Conservation (phyloP, 2,113 vertebrate genomes). For the Malurus elegans region DNA sequence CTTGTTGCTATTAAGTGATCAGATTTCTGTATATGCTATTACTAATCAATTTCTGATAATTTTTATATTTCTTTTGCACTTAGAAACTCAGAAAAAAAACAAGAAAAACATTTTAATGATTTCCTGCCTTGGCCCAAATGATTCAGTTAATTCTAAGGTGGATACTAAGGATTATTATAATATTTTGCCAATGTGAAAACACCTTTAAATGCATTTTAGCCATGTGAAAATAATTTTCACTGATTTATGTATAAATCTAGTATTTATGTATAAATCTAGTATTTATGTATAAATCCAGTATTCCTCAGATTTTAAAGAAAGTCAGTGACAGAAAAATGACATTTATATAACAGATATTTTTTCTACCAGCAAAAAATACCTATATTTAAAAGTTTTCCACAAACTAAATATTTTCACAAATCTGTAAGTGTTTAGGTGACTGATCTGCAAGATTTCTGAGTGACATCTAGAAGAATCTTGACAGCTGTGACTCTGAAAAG, state of each 20-base stretch:
- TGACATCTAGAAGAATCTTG: neutral
- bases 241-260: neutral
- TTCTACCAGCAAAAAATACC: neutral
- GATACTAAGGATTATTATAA: neutral
- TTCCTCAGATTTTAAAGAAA: neutral
- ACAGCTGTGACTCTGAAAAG: neutral
- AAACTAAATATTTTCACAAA: neutral
- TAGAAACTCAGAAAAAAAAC: neutral
- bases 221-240: neutral
- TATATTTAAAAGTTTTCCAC: neutral
- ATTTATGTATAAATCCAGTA: neutral
- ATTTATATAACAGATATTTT: neutral
- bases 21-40: neutral
- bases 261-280: neutral
- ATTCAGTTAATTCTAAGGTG: neutral
- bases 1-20: neutral
- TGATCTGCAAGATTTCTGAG: neutral
- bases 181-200: neutral
- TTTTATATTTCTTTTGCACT: neutral
- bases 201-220: neutral
- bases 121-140: neutral
- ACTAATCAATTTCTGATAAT: neutral
- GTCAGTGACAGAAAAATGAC: neutral
- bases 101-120: neutral
- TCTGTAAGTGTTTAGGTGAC: neutral